Evolutionary conservation across 2,888 invertebrate genomes (phyloP).

Genomic region (Tenthredo distinguenda): DNA sequence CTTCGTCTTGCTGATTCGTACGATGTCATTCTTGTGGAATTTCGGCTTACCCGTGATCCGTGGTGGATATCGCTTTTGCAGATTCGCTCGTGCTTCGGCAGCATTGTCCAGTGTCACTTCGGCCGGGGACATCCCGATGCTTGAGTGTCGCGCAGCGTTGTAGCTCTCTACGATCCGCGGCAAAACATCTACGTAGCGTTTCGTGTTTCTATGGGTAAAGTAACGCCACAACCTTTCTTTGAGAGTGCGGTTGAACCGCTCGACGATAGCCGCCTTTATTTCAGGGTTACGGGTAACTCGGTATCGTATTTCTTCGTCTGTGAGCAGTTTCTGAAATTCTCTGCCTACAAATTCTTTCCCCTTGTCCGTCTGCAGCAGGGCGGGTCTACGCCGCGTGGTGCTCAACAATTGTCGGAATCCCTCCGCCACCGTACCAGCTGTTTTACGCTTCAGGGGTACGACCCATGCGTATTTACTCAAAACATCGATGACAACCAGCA

Average conservation of each 20-base stretch:
- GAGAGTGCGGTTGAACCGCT: slow-evolving; percentile 67
- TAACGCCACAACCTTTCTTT: slow-evolving; percentile 60
- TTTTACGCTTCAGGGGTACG: slow-evolving; percentile 54
- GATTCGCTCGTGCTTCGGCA: slow-evolving; percentile 41
- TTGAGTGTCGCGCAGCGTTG: slow-evolving; percentile 31
- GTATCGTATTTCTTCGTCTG: slow-evolving; percentile 59
- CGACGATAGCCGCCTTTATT: slow-evolving; percentile 66
- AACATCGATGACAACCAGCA: slow-evolving; percentile 60
- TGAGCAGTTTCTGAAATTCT: slow-evolving; percentile 53
- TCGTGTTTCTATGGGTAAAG: slow-evolving; percentile 54
- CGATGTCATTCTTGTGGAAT: slow-evolving; percentile 30
- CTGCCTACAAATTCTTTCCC: slow-evolving; percentile 63
- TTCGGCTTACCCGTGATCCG: background rate
- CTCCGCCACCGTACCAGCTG: slow-evolving; percentile 49
- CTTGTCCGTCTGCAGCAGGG: slow-evolving; percentile 61
- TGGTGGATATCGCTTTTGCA: background rate
- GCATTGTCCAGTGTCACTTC: slow-evolving; percentile 47
- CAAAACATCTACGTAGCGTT: slow-evolving; percentile 54
- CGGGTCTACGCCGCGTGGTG: slow-evolving; percentile 37
- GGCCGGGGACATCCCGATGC: slow-evolving; percentile 50
- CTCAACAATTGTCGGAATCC: slow-evolving; percentile 61
- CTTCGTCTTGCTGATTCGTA: slow-evolving; percentile 53
- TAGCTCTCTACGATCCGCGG: slow-evolving; percentile 47
- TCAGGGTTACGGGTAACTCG: slow-evolving; percentile 64
- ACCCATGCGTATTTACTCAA: slow-evolving; percentile 62